phyloP scores from a whole-genome alignment of 1,140 invertebrate species.

The Drosophila persimilis region DNA sequence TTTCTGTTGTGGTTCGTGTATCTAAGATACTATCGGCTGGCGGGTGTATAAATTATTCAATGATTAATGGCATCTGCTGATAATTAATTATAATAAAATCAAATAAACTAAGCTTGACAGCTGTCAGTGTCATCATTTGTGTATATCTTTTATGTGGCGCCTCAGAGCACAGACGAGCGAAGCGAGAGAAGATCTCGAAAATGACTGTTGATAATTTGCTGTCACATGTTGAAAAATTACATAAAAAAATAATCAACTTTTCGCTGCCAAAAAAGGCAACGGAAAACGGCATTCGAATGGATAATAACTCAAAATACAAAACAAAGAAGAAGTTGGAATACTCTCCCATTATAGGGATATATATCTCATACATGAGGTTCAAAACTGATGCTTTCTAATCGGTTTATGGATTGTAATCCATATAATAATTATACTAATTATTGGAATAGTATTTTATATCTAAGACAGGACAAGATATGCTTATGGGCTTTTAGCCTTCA shows the following conservation, averaged over 20 bases:
- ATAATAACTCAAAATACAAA: constrained; percentile 60
- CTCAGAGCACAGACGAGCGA: constrained; percentile 35
- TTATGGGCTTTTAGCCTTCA: too few relatives aligned
- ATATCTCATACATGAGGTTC: too few relatives aligned
- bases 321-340: constrained; percentile 29
- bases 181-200: constrained; percentile 40
- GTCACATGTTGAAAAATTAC: constrained; percentile 76
- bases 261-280: constrained; percentile 18
- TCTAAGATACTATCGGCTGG: constrained; percentile 45
- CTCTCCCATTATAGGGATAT: too few relatives aligned
- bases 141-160: constrained; percentile 60
- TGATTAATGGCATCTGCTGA: constrained; percentile 75
- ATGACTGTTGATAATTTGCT: constrained; percentile 77
- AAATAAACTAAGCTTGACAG: constrained; percentile 81
- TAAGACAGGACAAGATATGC: too few relatives aligned
- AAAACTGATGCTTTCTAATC: too few relatives aligned
- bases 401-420: too few relatives aligned
- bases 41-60: constrained; percentile 75
- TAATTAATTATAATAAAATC: constrained; percentile 83
- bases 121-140: constrained; percentile 82
- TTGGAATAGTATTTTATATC: too few relatives aligned
- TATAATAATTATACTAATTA: too few relatives aligned
- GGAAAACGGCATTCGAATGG: constrained; percentile 37
- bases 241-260: constrained; percentile 43
- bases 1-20: constrained; percentile 11